Conservation (phyloP, 1,140 invertebrate species). For the Brachionus asplanchnoidis region DNA sequence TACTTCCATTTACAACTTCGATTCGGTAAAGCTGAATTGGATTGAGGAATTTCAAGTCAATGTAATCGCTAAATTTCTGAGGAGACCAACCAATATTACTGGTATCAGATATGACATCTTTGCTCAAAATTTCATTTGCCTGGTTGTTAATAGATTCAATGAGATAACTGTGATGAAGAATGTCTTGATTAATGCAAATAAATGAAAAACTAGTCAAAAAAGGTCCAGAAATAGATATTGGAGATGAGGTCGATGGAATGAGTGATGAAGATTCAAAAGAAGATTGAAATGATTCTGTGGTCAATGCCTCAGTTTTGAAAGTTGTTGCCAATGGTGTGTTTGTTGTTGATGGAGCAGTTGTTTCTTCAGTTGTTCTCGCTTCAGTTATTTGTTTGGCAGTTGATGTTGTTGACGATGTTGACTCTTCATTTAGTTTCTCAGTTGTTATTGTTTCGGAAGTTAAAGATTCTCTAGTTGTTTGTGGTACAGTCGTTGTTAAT, state of each 20-base stretch:
- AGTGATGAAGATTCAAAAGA: background rate
- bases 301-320: background rate
- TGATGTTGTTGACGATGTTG: background rate
- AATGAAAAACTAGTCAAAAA: background rate
- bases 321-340: background rate
- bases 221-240: background rate
- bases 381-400: background rate
- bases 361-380: background rate
- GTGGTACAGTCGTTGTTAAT: background rate
- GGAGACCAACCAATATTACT: background rate
- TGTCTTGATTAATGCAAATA: background rate
- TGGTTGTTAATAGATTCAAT: background rate
- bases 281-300: background rate
- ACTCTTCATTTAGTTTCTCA: background rate
- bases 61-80: background rate
- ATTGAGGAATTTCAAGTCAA: background rate
- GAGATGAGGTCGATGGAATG: background rate
- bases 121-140: background rate
- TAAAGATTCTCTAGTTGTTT: background rate
- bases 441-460: background rate
- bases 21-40: background rate
- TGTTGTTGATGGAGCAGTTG: background rate
- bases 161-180: background rate
- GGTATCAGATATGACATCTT: background rate
- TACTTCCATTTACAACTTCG: background rate